Evolutionary conservation across 2,888 invertebrate genomes (phyloP).

Genomic region (Parnassius apollo): DNA sequence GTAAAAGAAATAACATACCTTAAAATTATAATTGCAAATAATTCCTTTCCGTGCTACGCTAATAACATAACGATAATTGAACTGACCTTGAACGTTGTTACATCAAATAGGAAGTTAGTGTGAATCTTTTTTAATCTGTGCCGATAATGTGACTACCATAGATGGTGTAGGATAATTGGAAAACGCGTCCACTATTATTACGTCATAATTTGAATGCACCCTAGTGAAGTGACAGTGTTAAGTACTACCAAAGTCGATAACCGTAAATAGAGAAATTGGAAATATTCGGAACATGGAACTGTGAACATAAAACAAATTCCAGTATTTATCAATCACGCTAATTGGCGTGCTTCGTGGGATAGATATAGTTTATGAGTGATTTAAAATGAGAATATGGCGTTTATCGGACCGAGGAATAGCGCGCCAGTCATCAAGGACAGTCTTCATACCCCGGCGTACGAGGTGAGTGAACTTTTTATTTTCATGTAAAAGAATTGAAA

Average conservation of each 20-base stretch:
- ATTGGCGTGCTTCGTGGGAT: constrained; percentile 20
- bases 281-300: constrained; percentile 9
- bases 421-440: constrained; percentile 84
- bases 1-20: constrained; percentile 8
- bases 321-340: constrained; percentile 19
- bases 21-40: constrained; percentile 26
- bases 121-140: constrained; percentile 17
- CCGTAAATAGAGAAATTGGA: constrained; percentile 21
- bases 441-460: constrained; percentile 84
- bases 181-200: constrained; percentile 5
- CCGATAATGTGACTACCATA: constrained; percentile 11
- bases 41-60: constrained; percentile 24
- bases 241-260: constrained; percentile 9
- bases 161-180: constrained; percentile 4
- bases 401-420: constrained; percentile 83
- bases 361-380: constrained; percentile 40
- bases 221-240: constrained; percentile 19
- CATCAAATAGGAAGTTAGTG: constrained; percentile 29
- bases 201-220: constrained; percentile 22
- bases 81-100: constrained; percentile 28
- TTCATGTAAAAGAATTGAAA: constrained; percentile 1
- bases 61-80: constrained; percentile 27
- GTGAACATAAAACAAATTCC: background rate
- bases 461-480: constrained; percentile 72
- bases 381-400: constrained; percentile 74